Evolutionary conservation across 2,797 vertebrate genomes (phyloP), one percentile per base, ranked within the genome.

Genomic region (Lindbergichthys nudifrons): DNA sequence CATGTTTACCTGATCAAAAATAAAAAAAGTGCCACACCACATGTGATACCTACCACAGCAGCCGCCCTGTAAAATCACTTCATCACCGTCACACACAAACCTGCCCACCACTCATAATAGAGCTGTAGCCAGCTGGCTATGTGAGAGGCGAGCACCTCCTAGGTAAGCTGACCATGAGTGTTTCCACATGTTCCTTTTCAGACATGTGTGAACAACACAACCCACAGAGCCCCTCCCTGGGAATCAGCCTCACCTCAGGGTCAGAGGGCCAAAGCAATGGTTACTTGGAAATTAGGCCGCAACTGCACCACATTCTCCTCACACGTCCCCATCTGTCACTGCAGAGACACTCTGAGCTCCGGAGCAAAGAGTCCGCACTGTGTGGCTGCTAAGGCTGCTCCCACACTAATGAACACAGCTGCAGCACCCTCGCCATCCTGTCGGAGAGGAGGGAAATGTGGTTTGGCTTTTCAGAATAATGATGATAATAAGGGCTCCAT

Each of bases 141-240:
- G 81, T 70, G 77, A 83, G 79, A 71, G 73, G 61, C 85, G 78
- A 59, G 80, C 81, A 74, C 85, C 86, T 89, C 79, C 77, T 88
- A 91, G 89, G 89, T 92, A 90, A 90, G 87, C 77, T 71, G 84
- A 80, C 73, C 76, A 32, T 82, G 86, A 93, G 84, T 86, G 88
- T 85, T 93, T 93, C 92, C 93, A 95, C 92, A 91, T 94, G 91
- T 92, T 92, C 67, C 66, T 77, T 89, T 80, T 85, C 81, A 83
- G 82, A 88, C 93, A 93, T 91, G 92, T 94, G 92, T 93, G 93
- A 92, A 93, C 92, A 92, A 89, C 89, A 91, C 93, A 93, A 94
- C 87, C 91, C 91, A 93, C 86, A 58, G 88, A 83, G 83, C 80
- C 87, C 87, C 79, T 88, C 76, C 86, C 67, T 59, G 79, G 82